Conservation (phyloP, 2,797 vertebrate species). For the Sebastes reedi region DNA sequence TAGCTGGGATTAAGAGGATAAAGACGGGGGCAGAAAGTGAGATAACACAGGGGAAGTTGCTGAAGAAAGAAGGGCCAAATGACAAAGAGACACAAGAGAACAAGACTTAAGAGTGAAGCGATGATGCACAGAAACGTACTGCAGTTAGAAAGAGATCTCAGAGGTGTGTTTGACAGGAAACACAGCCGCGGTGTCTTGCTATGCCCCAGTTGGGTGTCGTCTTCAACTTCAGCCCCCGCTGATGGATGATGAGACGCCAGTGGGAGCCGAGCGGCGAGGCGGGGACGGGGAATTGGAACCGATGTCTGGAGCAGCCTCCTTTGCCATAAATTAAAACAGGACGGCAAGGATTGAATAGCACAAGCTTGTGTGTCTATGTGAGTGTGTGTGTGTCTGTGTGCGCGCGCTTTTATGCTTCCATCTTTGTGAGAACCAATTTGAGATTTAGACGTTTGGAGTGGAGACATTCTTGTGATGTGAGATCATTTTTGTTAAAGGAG, state of each 20-base stretch:
- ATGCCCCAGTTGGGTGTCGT: slow-evolving; percentile 67
- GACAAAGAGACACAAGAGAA: slow-evolving; percentile 10
- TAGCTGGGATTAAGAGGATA: neutral
- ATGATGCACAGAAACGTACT: slow-evolving; percentile 22
- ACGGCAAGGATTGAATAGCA: slow-evolving; percentile 73
- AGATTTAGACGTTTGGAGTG: slow-evolving; percentile 5
- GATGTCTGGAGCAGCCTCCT: slow-evolving; percentile 60
- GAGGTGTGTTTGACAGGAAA: slow-evolving; percentile 79
- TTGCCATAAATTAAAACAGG: slow-evolving; percentile 79
- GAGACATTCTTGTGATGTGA: slow-evolving; percentile 31
- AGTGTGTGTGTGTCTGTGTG: neutral
- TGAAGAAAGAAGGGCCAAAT: slow-evolving; percentile 2
- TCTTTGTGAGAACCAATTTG: slow-evolving; percentile 38
- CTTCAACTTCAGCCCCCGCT: slow-evolving; percentile 65
- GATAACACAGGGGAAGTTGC: neutral
- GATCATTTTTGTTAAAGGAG: neutral
- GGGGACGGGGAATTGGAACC: slow-evolving; percentile 67
- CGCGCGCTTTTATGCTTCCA: slow-evolving; percentile 1
- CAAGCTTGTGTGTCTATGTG: slow-evolving; percentile 16
- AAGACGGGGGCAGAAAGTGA: neutral
- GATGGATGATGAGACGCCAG: slow-evolving; percentile 81
- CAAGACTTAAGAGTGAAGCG: slow-evolving; percentile 1
- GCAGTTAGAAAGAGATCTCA: slow-evolving; percentile 60
- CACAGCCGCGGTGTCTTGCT: slow-evolving; percentile 72
- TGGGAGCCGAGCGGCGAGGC: slow-evolving; percentile 47